Evolutionary conservation across 2,113 vertebrate species (phyloP), one percentile per base, ranked within the genome.

Genomic region (Indri indri): DNA sequence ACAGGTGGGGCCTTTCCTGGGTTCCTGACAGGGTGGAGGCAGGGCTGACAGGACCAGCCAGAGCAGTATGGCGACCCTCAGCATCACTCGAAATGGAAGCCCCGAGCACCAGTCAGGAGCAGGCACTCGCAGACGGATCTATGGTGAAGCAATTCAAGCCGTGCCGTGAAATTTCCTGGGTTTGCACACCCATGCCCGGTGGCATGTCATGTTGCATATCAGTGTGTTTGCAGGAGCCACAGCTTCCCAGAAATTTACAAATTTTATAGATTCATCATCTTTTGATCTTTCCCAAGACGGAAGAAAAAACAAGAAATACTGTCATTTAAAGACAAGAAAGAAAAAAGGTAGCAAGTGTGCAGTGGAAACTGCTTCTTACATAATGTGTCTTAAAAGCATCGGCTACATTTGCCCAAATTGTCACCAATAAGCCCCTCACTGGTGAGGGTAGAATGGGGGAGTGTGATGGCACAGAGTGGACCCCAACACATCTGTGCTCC

Each of bases 211-310:
- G 32, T 63, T 82, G 86, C 73, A 32, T 74, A 66, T 91, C 47
- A 40, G 25, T 4, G 14, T 6, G 50, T 20, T 81, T 87, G 85
- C 50, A 83, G 89, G 40, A 91, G 87, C 4, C 50, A 68, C 54
- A 25, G 8, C 23, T 81, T 81, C 57, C 50, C 17, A 84, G 63
- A 74, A 63, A 27, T 66, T 52, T 63, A 34, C 32, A 76, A 50
- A 88, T 80, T 74, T 68, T 40, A 27, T 14, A 95, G 84, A 83
- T 54, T 45, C 50, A 20, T 42, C 0, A 1, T 81, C 34, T 65
- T 93, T 76, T 93, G 68, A 20, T 84, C 70, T 85, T 90, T 91
- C 52, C 52, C 20, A 22, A 97, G 84, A 59, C 5, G 88, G 91
- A 63, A 83, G 71, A 74, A 32, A 20, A 52, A 92, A 81, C 9